These are phyloP conservation scores for Aix galericulata DNA, from an alignment of 2,113 vertebrate genomes.

Conservation along the genomic window DNA sequence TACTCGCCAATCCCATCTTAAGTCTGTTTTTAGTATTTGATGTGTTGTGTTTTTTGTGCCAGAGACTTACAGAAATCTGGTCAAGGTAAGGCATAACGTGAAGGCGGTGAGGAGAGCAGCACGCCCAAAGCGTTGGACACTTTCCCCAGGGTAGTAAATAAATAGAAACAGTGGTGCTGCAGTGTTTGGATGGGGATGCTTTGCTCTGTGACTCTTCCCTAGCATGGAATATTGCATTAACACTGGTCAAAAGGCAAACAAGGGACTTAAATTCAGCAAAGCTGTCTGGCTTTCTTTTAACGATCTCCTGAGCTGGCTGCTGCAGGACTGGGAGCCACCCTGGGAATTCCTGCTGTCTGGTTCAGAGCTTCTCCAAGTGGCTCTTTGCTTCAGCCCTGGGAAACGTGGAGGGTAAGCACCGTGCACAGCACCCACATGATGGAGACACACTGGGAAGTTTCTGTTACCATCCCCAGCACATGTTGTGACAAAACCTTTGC, in stretches of 20 bases:
- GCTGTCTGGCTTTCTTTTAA: background rate
- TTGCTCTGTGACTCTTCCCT: background rate
- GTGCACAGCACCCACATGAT: too few relatives aligned
- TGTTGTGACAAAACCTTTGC: rapidly evolving
- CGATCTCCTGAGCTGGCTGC: background rate
- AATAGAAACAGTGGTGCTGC: background rate
- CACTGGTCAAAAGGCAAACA: background rate
- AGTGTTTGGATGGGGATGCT: background rate
- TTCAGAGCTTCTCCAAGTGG: background rate
- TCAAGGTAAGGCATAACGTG: background rate
- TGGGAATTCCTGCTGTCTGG: background rate
- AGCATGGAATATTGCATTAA: background rate
- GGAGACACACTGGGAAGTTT: background rate
- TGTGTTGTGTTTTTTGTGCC: background rate
- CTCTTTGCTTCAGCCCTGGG: background rate
- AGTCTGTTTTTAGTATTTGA: background rate
- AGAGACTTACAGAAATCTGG: rapidly evolving
- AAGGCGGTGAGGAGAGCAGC: background rate
- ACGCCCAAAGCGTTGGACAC: background rate
- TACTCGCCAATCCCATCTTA: background rate
- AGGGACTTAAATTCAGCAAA: background rate
- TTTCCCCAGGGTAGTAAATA: background rate
- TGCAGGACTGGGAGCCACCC: background rate
- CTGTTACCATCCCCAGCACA: background rate
- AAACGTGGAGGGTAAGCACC: background rate